Evolutionary conservation across 2,797 vertebrate species (phyloP), one percentile per base, ranked within the genome.

Genomic region (Micromesistius poutassou): DNA sequence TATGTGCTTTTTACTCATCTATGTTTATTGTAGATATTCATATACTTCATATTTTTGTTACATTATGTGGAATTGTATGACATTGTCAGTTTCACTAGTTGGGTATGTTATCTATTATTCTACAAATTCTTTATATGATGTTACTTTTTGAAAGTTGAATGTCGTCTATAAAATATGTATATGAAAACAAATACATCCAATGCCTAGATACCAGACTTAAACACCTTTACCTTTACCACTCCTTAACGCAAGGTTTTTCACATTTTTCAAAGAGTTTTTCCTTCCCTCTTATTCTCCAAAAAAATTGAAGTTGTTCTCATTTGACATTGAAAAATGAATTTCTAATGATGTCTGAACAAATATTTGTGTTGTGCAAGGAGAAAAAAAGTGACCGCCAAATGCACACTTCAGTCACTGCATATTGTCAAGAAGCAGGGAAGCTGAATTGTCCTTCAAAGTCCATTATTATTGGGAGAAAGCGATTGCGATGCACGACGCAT

Each of bases 401-500:
- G 36, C 84, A 85, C 85, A 87, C 85, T 86, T 89, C 77, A 83
- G 73, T 86, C 82, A 85, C 83, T 90, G 81, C 86, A 87, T 84
- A 81, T 81, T 83, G 86, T 87, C 87, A 81, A 89, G 86, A 80
- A 74, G 62, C 73, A 86, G 83, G 84, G 80, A 84, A 84, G 82
- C 82, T 71, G 90, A 90, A 90, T 88, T 90, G 88, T 91, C 91
- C 89, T 93, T 93, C 90, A 87, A 80, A 88, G 72, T 38, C 35
- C 72, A 85, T 90, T 93, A 88, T 93, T 89, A 91, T 92, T 90
- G 87, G 81, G 55, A 25, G 81, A 81, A 88, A 87, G 90, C 89
- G 91, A 90, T 92, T 92, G 91, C 88, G 72, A 93, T 93, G 89
- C 92, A 93, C 80, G 84, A 82, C 82, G 83, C 86, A 88, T 84